Evolutionary conservation across 2,113 vertebrate genomes (phyloP).

Genomic region (Notechis scutatus): DNA sequence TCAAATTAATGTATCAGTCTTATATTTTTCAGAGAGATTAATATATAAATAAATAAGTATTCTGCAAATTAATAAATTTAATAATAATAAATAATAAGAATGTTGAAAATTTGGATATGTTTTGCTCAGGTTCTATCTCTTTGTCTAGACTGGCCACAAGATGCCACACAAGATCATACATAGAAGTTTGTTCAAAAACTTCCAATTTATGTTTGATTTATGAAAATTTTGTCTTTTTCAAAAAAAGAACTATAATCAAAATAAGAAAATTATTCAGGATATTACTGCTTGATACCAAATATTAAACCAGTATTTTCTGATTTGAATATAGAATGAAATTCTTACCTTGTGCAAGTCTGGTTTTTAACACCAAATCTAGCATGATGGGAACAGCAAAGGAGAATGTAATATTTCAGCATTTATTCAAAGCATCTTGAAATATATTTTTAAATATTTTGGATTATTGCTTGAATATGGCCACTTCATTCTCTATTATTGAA

Average conservation of each 20-base stretch:
- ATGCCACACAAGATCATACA: too few species aligned
- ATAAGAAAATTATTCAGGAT: background rate
- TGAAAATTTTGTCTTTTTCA: background rate
- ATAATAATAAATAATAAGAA: too few species aligned
- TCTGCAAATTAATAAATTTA: too few species aligned
- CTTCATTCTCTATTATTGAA: background rate
- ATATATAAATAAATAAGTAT: too few species aligned
- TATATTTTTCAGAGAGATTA: too few species aligned
- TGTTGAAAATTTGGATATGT: too few species aligned
- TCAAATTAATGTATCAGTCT: too few species aligned
- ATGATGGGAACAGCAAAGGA: background rate
- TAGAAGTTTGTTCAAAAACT: too few species aligned
- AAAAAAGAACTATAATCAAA: background rate
- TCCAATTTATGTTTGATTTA: background rate
- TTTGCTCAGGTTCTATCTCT: too few species aligned
- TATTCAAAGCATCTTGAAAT: background rate
- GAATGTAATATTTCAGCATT: background rate
- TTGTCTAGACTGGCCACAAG: too few species aligned
- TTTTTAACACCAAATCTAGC: background rate
- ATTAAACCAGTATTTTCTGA: background rate
- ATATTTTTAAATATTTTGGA: background rate
- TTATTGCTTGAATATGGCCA: background rate
- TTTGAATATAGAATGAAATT: background rate
- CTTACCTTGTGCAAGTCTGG: background rate
- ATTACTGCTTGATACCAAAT: background rate